A percentile compares a stretch with the other conserved stretches of the same genome.
phyloP scores from a whole-genome alignment of 2,113 vertebrate genomes.

The Salvelinus fontinalis region DNA sequence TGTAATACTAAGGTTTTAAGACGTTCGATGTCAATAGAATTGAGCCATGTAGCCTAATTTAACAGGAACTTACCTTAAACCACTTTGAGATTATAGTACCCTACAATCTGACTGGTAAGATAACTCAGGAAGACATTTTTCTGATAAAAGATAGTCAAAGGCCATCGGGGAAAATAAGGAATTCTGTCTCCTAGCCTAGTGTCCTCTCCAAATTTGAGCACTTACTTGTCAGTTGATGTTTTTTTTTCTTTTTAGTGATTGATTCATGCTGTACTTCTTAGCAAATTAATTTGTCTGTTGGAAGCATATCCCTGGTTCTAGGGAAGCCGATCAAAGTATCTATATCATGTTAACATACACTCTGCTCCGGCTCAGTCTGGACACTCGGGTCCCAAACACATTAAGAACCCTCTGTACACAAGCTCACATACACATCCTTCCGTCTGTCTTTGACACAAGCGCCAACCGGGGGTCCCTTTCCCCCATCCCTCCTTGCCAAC shows the following conservation, averaged over 20 bases:
- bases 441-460: constrained; percentile 69
- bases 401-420: constrained; percentile 59
- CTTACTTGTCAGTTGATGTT: constrained; percentile 21
- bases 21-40: neutral
- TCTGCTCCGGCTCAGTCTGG: constrained; percentile 78
- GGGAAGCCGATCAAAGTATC: constrained; percentile 58
- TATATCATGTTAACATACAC: constrained; percentile 72
- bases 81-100: neutral
- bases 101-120: too few relatives aligned
- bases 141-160: too few relatives aligned
- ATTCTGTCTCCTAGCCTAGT: too few relatives aligned
- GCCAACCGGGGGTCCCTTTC: constrained; percentile 83
- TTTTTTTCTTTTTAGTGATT: constrained; percentile 5
- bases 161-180: too few relatives aligned
- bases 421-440: constrained; percentile 68
- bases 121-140: too few relatives aligned
- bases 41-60: neutral
- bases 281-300: constrained; percentile 32
- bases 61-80: neutral
- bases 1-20: neutral
- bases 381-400: constrained; percentile 81
- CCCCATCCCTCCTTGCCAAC: constrained; percentile 84
- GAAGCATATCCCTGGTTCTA: constrained; percentile 79
- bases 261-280: neutral
- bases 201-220: neutral